Conservation (phyloP, 2,888 invertebrate species). For the Sminthurinus aureus region DNA sequence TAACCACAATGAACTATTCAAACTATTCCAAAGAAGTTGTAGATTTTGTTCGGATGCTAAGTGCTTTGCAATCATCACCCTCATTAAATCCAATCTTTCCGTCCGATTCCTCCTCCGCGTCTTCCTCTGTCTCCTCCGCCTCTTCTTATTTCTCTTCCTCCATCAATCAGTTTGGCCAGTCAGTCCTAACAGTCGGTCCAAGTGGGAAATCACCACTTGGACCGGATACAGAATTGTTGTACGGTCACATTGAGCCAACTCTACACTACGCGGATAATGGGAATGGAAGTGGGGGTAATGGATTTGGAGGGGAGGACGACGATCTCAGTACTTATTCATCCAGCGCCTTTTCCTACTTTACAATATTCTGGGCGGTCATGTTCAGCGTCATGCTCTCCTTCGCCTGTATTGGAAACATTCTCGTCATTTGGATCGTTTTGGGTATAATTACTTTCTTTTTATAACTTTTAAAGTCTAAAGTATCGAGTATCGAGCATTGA, state of each 20-base stretch:
- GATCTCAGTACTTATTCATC: background rate
- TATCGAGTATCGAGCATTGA: no score
- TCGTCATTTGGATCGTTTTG: slow-evolving; percentile 92
- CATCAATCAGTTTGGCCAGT: no score
- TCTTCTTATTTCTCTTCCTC: background rate
- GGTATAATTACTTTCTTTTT: slow-evolving; percentile 67
- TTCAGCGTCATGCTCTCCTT: slow-evolving; percentile 55
- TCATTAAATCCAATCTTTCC: background rate
- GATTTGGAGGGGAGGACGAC: background rate
- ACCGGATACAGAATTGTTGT: slow-evolving; percentile 2
- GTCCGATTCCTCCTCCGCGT: background rate
- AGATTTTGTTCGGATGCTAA: slow-evolving; percentile 24
- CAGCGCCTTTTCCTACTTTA: slow-evolving; percentile 16
- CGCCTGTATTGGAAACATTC: slow-evolving; percentile 74
- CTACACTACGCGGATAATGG: slow-evolving; percentile 5
- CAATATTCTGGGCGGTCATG: slow-evolving; percentile 53
- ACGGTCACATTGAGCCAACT: slow-evolving; percentile 10
- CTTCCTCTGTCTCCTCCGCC: background rate
- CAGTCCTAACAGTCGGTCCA: background rate
- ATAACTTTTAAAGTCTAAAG: background rate
- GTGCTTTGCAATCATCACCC: slow-evolving; percentile 28
- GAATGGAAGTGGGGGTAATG: background rate
- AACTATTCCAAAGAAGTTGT: slow-evolving; percentile 35
- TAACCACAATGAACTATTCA: no score
- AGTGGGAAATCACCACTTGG: no score